Evolutionary conservation across 2,113 vertebrate genomes (phyloP), one percentile per base, ranked within the genome.

Genomic region (Zosterops pallidus): DNA sequence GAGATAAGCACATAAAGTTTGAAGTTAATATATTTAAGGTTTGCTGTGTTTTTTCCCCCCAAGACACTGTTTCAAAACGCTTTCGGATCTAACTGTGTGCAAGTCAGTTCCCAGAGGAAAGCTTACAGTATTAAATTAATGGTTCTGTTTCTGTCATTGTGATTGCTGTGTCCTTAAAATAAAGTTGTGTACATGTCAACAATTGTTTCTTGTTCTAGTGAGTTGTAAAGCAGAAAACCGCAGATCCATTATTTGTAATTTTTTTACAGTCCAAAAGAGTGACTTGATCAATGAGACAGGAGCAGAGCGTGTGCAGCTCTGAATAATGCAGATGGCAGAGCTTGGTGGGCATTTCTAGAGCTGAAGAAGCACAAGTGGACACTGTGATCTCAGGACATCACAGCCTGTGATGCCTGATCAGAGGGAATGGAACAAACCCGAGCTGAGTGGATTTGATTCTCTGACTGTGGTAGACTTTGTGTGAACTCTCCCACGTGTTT

Each of bases 151-250:
- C 25, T 94, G 96, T 97, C 81, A n/a, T 93, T 96, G 97, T 98
- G 97, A 95, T 95, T 98, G 70, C 95, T n/a, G 94, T 98, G 95
- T 98, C 91, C 95, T 97, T 97, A 97, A 98, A 98, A 98, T 98
- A 98, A 98, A 98, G 76, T 70, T 93, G 93, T 94, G 94, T 96
- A 97, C 83, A 60, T 86, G 94, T 97, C 90, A 98, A 94, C 65
- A 92, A 67, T 81, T 90, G 77, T 84, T 96, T 96, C 91, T 95
- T 87, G 96, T 97, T 97, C 96, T 69, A 91, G 83, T 92, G 91
- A 83, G 86, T 85, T 91, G 89, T 89, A 91, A 82, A 88, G 89
- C 86, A 92, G 91, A 57, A 60, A 78, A 23, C 19, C 65, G 90
- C 90, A 68, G 89, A 85, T 65, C 67, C 57, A 31, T 93, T 84